These are phyloP conservation scores for Furcifer pardalis DNA, from an alignment of 2,797 vertebrate genomes.

Conservation along the genomic window DNA sequence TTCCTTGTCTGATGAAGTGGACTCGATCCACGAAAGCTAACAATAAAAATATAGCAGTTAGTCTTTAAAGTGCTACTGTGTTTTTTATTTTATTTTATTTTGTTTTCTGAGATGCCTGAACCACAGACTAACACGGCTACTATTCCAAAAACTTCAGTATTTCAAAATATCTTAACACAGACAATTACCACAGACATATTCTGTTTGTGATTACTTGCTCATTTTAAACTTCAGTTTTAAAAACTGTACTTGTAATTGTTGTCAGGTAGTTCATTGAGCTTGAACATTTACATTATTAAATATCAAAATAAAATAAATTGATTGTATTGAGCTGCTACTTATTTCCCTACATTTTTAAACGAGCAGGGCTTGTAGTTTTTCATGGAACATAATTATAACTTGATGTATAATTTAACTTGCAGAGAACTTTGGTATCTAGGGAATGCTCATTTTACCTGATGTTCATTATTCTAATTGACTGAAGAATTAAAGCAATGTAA, in stretches of 20 bases:
- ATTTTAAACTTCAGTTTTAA: conserved; percentile 50
- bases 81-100: too few relatives aligned
- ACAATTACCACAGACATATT: neutral
- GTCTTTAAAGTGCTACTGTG: too few relatives aligned
- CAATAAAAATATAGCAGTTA: too few relatives aligned
- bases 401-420: conserved; percentile 53
- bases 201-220: conserved; percentile 44
- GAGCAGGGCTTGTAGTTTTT: conserved; percentile 27
- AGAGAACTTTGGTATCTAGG: conserved; percentile 44
- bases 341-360: conserved; percentile 22
- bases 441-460: conserved; percentile 48
- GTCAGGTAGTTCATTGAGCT: conserved; percentile 28
- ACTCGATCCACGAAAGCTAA: too few relatives aligned
- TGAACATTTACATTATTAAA: conserved; percentile 40
- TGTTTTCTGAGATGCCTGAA: too few relatives aligned
- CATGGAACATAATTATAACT: conserved; percentile 42
- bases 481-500: conserved; percentile 20
- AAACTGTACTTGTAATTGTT: conserved; percentile 14
- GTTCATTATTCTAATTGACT: conserved; percentile 45
- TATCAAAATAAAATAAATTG: conserved; percentile 33
- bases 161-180: neutral
- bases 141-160: too few relatives aligned
- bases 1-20: too few relatives aligned
- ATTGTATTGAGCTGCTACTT: conserved; percentile 43
- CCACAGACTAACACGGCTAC: too few relatives aligned